These are phyloP conservation scores for Campoplex nolae DNA, from an alignment of 2,888 invertebrate species.

Conservation along the genomic window DNA sequence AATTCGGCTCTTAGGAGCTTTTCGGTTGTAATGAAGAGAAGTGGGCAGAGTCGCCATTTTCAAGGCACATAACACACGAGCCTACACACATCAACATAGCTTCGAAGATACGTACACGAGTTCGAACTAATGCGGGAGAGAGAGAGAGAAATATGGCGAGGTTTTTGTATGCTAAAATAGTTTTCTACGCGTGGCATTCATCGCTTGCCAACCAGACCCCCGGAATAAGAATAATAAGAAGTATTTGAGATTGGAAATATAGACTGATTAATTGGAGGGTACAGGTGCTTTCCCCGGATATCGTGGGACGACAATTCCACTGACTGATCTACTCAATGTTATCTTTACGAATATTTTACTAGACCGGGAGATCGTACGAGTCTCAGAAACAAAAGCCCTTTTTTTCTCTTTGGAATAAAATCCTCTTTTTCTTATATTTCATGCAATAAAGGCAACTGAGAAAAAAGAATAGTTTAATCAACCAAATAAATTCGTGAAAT, in stretches of 20 bases:
- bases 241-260: conserved; percentile 43
- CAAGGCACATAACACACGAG: background rate
- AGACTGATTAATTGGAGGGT: conserved; percentile 58
- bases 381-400: background rate
- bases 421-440: background rate
- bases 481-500: too few relatives aligned
- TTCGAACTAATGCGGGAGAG: background rate
- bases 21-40: conserved; percentile 29
- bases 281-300: conserved; percentile 61
- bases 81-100: conserved; percentile 1
- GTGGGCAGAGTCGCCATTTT: conserved; percentile 23
- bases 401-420: background rate
- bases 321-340: background rate
- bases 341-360: background rate
- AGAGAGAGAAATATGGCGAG: conserved; percentile 76
- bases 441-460: background rate
- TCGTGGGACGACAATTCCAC: conserved; percentile 8
- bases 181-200: conserved; percentile 78
- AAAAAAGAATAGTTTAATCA: too few relatives aligned
- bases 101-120: background rate
- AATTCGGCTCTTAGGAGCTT: conserved; percentile 55
- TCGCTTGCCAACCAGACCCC: conserved; percentile 78
- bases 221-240: conserved; percentile 60
- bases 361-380: background rate
- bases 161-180: conserved; percentile 79